Evolutionary conservation across 2,797 vertebrate genomes (phyloP), one percentile per base, ranked within the genome.

Genomic region (Arctocebus calabarensis): DNA sequence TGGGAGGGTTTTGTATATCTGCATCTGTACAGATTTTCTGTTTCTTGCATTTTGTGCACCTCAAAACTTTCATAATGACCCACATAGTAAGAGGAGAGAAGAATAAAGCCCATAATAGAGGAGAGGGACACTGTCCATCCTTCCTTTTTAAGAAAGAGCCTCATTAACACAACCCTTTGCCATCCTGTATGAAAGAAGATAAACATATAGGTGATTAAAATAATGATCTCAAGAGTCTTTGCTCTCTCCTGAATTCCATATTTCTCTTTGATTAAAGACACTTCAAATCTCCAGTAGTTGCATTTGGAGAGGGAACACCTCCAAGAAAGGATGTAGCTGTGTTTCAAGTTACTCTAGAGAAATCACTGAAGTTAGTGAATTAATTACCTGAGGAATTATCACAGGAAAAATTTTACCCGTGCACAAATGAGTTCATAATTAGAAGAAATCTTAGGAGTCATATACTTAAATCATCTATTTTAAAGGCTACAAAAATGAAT

Each of bases 381-480:
- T 64, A 71, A 37, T 74, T 52, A 5, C 20, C 8, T 77, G 40
- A 92, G 14, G 12, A 57, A 68, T 90, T 62, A 34, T 12, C 29
- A 83, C 32, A 87, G 62, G 45, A 87, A 85, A 45, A 57, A 55
- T 73, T 75, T 66, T 70, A 37, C 77, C 4, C 55, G 29, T 52
- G 5, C 23, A 64, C 61, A 25, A 55, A 2, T 27, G n/a, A 79
- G 16, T 91, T 90, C 32, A 92, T 29, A 93, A 88, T 11, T 29
- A 29, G 37, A 93, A 70, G 73, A 55, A 84, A 81, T 66, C 5
- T 40, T 74, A 1, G n/a, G 77, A 68, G 43, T 88, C 25, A 66
- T 48, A 59, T 78, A 88, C 74, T 94, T 82, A 78, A 75, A 73
- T 25, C 34, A 82, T 34, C 32, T 64, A 13, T 91, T 87, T 79